These are phyloP conservation scores for Lytechinus pictus DNA, from an alignment of 35 echinoderm and acorn worm genomes.

Conservation along the genomic window DNA sequence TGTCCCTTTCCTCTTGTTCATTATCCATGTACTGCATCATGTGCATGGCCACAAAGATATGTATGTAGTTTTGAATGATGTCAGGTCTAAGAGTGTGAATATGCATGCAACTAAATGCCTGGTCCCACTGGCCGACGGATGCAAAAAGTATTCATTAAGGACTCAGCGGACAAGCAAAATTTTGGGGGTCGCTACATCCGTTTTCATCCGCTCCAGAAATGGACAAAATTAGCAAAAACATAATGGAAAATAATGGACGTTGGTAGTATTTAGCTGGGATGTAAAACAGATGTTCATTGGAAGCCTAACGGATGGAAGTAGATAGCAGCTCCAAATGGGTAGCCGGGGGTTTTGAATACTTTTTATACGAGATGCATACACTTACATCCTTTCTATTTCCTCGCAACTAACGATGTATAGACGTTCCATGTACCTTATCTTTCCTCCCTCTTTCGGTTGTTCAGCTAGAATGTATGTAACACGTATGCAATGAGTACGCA, in stretches of 20 bases:
- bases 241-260: background rate
- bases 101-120: background rate
- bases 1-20: background rate
- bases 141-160: slow-evolving; percentile 26
- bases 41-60: background rate
- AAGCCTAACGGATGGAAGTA: background rate
- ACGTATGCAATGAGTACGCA: slow-evolving; percentile 36
- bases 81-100: background rate
- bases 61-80: background rate
- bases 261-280: background rate
- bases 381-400: slow-evolving; percentile 44
- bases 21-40: background rate
- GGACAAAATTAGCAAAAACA: slow-evolving; percentile 28
- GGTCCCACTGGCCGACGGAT: slow-evolving; percentile 29
- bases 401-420: slow-evolving; percentile 23
- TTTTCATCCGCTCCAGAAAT: slow-evolving; percentile 35
- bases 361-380: slow-evolving; percentile 39
- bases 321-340: too few relatives aligned
- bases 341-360: background rate
- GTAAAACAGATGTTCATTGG: background rate
- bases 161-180: slow-evolving; percentile 35
- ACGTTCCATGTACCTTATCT: slow-evolving; percentile 43
- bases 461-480: background rate
- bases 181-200: background rate
- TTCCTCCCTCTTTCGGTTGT: background rate